A percentile compares a stretch with the other conserved stretches of the same genome.
Conservation (phyloP, 1,140 invertebrate species). For the Drosophila orosa region DNA sequence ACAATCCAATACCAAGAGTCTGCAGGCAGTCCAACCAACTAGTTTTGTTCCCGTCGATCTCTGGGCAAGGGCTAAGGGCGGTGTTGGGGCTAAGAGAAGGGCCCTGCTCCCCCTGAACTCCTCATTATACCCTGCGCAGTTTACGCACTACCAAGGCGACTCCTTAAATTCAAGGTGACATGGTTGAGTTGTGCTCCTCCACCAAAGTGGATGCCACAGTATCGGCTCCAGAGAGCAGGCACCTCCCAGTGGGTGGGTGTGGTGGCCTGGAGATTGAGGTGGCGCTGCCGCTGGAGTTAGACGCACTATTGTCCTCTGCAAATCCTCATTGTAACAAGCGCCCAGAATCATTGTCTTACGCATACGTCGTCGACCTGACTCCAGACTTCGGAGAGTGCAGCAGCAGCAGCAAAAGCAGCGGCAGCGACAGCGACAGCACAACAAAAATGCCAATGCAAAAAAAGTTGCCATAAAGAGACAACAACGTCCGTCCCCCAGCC, state of each 20-base stretch:
- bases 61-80: neutral
- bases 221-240: constrained; percentile 2
- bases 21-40: constrained; percentile 10
- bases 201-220: neutral
- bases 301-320: constrained; percentile 84
- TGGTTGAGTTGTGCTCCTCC: neutral
- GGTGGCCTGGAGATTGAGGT: constrained; percentile 21
- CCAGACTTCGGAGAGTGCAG: constrained; percentile 62
- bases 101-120: neutral
- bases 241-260: constrained; percentile 46
- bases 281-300: constrained; percentile 58
- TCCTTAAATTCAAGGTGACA: constrained; percentile 76
- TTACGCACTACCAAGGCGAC: constrained; percentile 57
- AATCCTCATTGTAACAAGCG: constrained; percentile 84
- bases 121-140: constrained; percentile 9
- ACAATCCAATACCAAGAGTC: neutral
- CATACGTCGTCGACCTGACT: constrained; percentile 76
- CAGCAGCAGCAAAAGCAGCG: constrained; percentile 49
- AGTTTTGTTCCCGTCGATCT: constrained; percentile 12
- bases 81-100: neutral
- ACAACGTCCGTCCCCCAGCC: constrained; percentile 41
- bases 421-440: constrained; percentile 22
- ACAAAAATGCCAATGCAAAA: constrained; percentile 68
- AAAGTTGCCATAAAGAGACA: constrained; percentile 77
- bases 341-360: constrained; percentile 83